A percentile compares a stretch with the other conserved stretches of the same genome.
Evolutionary conservation across 2,888 invertebrate genomes (phyloP).

Genomic region (Hipparchia sbordonii): DNA sequence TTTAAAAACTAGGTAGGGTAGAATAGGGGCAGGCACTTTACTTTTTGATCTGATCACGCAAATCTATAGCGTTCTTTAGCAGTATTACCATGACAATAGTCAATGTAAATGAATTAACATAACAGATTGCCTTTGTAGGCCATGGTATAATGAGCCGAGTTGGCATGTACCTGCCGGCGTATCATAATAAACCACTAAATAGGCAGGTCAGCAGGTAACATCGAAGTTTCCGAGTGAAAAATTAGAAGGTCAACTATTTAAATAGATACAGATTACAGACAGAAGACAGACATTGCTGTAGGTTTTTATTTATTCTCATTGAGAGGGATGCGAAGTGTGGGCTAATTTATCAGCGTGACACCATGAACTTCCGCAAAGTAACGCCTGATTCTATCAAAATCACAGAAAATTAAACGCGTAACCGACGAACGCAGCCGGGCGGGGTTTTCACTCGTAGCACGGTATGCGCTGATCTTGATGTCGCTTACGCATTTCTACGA

Average conservation of each 20-base stretch:
- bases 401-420: no score
- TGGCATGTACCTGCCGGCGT: slow-evolving; percentile 2
- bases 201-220: not conserved
- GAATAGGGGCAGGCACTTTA: not conserved
- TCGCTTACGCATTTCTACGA: no score
- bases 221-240: not conserved
- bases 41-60: slow-evolving; percentile 35
- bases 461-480: no score
- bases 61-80: slow-evolving; percentile 38
- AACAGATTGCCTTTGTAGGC: slow-evolving; percentile 68
- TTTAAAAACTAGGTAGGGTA: not conserved
- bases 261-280: not conserved
- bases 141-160: slow-evolving; percentile 44
- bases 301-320: not conserved
- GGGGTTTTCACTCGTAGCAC: no score
- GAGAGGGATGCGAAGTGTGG: no score
- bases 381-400: no score
- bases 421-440: no score
- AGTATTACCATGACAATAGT: slow-evolving; percentile 70
- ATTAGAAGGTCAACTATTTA: not conserved
- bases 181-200: slow-evolving; percentile 11
- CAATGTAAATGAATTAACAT: slow-evolving; percentile 66
- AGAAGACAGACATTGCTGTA: not conserved
- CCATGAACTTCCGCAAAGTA: no score
- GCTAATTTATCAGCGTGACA: no score